Conservation (phyloP, 1,140 invertebrate species). For the Laodelphax striatellus region DNA sequence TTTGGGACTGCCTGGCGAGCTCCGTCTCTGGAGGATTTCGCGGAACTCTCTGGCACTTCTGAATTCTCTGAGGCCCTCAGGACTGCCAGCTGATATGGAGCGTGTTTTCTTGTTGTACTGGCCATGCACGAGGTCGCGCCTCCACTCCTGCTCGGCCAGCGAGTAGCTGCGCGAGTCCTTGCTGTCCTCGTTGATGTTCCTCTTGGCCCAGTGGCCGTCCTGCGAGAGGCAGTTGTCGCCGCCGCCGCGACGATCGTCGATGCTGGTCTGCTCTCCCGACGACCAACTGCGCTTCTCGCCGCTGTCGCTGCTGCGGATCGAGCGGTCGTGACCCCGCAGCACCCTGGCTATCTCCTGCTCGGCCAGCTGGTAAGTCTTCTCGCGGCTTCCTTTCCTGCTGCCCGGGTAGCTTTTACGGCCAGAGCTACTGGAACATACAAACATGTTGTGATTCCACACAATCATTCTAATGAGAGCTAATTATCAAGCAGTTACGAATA, state of each 20-base stretch:
- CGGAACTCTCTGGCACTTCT: constrained; percentile 3
- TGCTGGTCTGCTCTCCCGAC: constrained; percentile 16
- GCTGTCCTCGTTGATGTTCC: constrained; percentile 1
- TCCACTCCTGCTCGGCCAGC: constrained; percentile 11
- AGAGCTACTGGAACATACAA: constrained; percentile 18
- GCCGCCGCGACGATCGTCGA: constrained; percentile 4
- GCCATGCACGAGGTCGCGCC: constrained; percentile 9
- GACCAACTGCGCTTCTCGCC: constrained; percentile 18
- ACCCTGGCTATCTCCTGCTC: constrained; percentile 13
- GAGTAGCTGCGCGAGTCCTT: constrained; percentile 10
- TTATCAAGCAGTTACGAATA: background rate
- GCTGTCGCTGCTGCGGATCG: constrained; percentile 17
- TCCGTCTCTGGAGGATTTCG: background rate
- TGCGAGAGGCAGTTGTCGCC: background rate
- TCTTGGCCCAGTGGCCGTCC: background rate
- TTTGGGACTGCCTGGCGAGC: constrained; percentile 10
- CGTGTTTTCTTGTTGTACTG: constrained; percentile 3
- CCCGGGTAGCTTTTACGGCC: constrained; percentile 47
- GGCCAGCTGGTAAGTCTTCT: constrained; percentile 32
- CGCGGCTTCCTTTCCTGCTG: constrained; percentile 44
- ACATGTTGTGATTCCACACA: background rate
- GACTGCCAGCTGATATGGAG: constrained; percentile 12
- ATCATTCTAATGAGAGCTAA: background rate
- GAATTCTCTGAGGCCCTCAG: constrained; percentile 11
- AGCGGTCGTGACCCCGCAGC: constrained; percentile 11